A percentile compares a stretch with the other conserved stretches of the same genome.
These are phyloP conservation scores for Erpetoichthys calabaricus DNA, from an alignment of 2,797 vertebrate species.

Conservation along the genomic window DNA sequence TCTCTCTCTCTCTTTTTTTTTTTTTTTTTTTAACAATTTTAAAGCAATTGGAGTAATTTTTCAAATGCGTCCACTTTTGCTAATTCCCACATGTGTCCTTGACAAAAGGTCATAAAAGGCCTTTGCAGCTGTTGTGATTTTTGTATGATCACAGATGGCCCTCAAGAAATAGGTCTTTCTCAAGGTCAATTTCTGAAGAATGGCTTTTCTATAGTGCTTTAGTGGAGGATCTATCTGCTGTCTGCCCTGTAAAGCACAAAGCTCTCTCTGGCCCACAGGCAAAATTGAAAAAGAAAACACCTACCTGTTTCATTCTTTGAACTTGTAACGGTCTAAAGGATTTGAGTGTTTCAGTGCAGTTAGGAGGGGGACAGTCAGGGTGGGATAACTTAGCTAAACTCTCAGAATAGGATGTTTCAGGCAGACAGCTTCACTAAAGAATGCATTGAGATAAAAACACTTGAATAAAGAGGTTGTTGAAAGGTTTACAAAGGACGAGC, in stretches of 20 bases:
- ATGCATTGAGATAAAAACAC: slow-evolving; percentile 28
- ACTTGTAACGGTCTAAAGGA: slow-evolving; percentile 33
- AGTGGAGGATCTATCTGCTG: slow-evolving; percentile 33
- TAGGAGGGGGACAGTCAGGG: slow-evolving; percentile 9
- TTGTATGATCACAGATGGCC: slow-evolving; percentile 32
- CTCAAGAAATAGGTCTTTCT: slow-evolving; percentile 23
- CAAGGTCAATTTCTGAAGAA: slow-evolving; percentile 38
- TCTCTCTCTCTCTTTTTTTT: slow-evolving; percentile 49
- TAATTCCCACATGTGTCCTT: slow-evolving; percentile 75
- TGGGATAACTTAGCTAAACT: slow-evolving; percentile 32
- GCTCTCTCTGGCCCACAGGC: slow-evolving; percentile 7
- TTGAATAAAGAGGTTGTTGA: slow-evolving; percentile 26
- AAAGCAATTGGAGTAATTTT: slow-evolving; percentile 83
- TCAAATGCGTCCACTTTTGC: slow-evolving; percentile 71
- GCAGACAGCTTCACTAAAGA: slow-evolving; percentile 17
- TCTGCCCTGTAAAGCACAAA: slow-evolving; percentile 21
- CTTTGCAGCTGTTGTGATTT: slow-evolving; percentile 49
- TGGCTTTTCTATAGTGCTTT: slow-evolving; percentile 28
- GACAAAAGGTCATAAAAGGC: slow-evolving; percentile 53
- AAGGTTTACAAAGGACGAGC: slow-evolving; percentile 18
- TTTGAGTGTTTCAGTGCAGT: slow-evolving; percentile 29
- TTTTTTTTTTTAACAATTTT: slow-evolving; percentile 71
- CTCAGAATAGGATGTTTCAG: slow-evolving; percentile 23
- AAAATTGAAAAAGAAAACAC: slow-evolving; percentile 15
- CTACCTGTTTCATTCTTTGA: slow-evolving; percentile 36